Percentiles rank a stretch among this genome's conserved stretches.
These are phyloP conservation scores for Lasioglossum zephyrum DNA, from an alignment of 2,888 invertebrate genomes.

Conservation along the genomic window DNA sequence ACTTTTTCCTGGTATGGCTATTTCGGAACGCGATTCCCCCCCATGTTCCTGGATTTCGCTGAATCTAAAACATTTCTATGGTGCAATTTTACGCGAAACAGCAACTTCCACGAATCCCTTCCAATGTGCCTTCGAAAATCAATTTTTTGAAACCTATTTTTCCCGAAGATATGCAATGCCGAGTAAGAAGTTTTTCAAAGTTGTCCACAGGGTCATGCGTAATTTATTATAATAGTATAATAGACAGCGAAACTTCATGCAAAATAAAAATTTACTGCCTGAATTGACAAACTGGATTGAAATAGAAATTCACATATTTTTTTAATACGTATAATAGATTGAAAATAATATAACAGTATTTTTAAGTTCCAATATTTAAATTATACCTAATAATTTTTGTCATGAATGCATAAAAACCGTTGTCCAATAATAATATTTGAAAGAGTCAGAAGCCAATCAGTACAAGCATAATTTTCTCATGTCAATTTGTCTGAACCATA, in stretches of 20 bases:
- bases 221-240: not conserved
- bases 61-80: conserved; percentile 7
- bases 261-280: too few relatives aligned
- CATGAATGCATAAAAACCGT: too few relatives aligned
- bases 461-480: not conserved
- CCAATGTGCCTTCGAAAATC: not conserved
- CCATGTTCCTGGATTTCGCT: not conserved
- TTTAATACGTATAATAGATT: too few relatives aligned
- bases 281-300: too few relatives aligned
- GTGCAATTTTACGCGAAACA: not conserved
- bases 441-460: not conserved
- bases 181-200: not conserved
- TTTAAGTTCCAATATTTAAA: too few relatives aligned
- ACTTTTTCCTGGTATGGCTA: conserved; percentile 13
- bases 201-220: not conserved
- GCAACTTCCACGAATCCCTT: not conserved
- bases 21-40: conserved; percentile 17
- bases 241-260: too few relatives aligned
- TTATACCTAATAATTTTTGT: too few relatives aligned
- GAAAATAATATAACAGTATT: too few relatives aligned
- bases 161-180: not conserved
- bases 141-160: not conserved
- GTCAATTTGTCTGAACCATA: too few relatives aligned
- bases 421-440: not conserved
- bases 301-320: too few relatives aligned